Conservation (phyloP, 2,888 invertebrate genomes). For the Drosophila longiperda region DNA sequence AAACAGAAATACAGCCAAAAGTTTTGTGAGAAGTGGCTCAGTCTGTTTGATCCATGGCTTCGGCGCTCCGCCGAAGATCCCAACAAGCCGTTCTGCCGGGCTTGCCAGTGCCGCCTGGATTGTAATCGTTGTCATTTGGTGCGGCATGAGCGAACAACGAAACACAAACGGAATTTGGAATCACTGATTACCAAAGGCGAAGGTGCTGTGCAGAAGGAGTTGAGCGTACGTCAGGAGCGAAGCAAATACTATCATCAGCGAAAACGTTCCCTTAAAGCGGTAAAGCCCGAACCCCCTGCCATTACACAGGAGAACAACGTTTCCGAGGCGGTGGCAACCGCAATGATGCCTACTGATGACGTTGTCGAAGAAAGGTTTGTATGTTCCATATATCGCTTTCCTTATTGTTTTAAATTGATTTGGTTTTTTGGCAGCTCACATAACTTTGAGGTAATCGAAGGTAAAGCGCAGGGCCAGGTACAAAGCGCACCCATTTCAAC, state of each 20-base stretch:
- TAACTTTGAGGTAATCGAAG: conserved; percentile 24
- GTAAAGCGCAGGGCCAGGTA: conserved; percentile 20
- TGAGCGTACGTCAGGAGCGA: conserved; percentile 79
- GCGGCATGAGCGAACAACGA: conserved; percentile 81
- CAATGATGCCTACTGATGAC: not conserved
- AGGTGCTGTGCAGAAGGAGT: conserved; percentile 72
- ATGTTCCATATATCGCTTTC: not conserved
- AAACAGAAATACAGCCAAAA: conserved; percentile 81
- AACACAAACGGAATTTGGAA: conserved; percentile 81
- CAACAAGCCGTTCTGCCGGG: conserved; percentile 82
- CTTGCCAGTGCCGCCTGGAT: conserved; percentile 81
- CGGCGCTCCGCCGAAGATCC: conserved; percentile 74
- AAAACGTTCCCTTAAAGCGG: conserved; percentile 37
- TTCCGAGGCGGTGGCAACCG: conserved; percentile 32
- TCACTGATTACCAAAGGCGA: conserved; percentile 78
- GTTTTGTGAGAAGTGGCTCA: conserved; percentile 83
- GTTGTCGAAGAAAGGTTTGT: conserved; percentile 52
- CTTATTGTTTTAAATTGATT: not conserved
- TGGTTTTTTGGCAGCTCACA: conserved; percentile 16
- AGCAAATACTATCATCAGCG: conserved; percentile 82
- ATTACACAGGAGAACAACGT: conserved; percentile 1
- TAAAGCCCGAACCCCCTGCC: conserved; percentile 17
- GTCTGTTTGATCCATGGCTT: conserved; percentile 82
- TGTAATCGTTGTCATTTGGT: conserved; percentile 83
- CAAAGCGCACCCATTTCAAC: conserved; percentile 13